Evolutionary conservation across 2,797 vertebrate genomes (phyloP).

Genomic region (Leptoclinus maculatus): DNA sequence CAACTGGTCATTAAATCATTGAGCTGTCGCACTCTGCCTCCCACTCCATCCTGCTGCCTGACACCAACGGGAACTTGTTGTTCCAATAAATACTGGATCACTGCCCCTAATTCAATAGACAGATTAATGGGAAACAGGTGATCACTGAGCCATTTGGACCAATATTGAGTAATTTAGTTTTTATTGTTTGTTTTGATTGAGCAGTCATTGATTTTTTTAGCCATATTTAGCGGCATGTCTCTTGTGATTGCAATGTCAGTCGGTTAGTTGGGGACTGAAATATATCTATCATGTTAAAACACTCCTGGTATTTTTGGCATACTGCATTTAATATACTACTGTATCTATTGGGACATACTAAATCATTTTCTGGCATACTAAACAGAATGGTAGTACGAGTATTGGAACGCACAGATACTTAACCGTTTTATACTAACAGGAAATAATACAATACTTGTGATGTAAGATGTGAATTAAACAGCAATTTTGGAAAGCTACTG

Average conservation of each 20-base stretch:
- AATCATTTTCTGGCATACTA: background rate
- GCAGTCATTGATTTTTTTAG: slow-evolving; percentile 7
- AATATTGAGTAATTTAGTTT: slow-evolving; percentile 4
- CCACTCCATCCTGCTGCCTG: background rate
- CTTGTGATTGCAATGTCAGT: background rate
- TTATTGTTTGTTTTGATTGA: slow-evolving; percentile 14
- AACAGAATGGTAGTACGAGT: background rate
- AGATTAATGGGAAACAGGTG: slow-evolving; percentile 3
- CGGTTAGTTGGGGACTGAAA: background rate
- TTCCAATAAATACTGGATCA: background rate
- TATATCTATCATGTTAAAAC: too few species aligned
- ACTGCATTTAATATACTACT: background rate
- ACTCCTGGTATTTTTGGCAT: too few species aligned
- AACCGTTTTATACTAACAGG: too few species aligned
- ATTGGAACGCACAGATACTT: too few species aligned
- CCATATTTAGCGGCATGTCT: background rate
- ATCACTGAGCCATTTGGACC: background rate
- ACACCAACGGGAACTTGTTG: background rate
- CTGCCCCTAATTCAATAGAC: background rate
- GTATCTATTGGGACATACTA: background rate
- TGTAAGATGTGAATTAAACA: background rate
- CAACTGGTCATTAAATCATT: background rate
- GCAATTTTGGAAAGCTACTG: background rate
- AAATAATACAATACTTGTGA: too few species aligned
- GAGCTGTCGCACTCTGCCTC: background rate